Evolutionary conservation across 2,113 vertebrate genomes (phyloP).

Genomic region (Leiothrix lutea): DNA sequence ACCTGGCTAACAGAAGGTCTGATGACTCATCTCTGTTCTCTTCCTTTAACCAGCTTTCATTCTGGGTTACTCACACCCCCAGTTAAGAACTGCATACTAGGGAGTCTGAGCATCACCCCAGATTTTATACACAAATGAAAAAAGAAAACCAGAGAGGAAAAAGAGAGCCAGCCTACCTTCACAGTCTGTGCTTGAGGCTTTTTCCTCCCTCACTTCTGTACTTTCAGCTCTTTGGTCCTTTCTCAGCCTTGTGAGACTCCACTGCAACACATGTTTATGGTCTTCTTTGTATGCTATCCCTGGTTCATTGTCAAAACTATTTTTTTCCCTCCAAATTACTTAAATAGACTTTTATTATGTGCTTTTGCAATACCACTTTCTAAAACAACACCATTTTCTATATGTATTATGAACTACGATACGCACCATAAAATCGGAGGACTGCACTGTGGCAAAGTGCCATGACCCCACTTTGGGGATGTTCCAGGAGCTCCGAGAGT

Average conservation of each 20-base stretch:
- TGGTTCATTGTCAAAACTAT: neutral
- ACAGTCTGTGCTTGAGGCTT: neutral
- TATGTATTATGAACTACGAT: neutral
- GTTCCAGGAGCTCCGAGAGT: conserved; percentile 22
- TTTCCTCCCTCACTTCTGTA: neutral
- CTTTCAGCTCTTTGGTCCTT: neutral
- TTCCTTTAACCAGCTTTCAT: neutral
- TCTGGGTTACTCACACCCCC: neutral
- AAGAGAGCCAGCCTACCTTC: neutral
- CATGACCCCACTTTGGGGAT: conserved; percentile 66
- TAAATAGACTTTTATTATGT: conserved; percentile 52
- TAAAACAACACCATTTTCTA: conserved; percentile 49
- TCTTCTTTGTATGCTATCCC: neutral
- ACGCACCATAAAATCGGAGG: conserved; percentile 33
- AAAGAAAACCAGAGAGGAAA: neutral
- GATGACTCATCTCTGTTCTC: neutral
- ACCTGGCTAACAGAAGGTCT: neutral
- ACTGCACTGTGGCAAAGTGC: conserved; percentile 52
- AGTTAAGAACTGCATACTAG: neutral
- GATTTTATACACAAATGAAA: neutral
- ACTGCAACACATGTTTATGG: neutral
- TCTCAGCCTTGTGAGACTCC: neutral
- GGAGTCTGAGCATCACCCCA: neutral
- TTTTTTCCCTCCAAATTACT: conserved; percentile 13
- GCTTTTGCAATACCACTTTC: conserved; percentile 39